Evolutionary conservation across 1,140 invertebrate genomes (phyloP).

Genomic region (Probaryconus sp.): DNA sequence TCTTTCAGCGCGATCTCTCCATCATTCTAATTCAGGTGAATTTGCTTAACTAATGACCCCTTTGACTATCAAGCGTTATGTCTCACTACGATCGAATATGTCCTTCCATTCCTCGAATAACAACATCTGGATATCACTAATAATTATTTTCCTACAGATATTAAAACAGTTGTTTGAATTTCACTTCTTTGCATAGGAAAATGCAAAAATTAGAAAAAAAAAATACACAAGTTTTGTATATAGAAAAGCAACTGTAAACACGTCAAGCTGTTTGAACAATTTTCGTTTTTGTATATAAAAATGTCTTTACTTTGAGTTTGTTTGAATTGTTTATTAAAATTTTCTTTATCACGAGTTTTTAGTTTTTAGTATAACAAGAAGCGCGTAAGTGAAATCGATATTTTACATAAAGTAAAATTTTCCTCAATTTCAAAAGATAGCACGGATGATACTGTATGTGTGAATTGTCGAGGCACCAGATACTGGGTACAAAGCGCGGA

Average conservation of each 20-base stretch:
- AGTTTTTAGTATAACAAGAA: too few species aligned
- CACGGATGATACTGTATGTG: constrained; percentile 7
- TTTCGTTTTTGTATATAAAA: too few species aligned
- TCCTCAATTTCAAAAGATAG: constrained; percentile 27
- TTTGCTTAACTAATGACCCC: constrained; percentile 35
- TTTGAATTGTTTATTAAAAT: too few species aligned
- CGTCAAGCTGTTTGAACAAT: too few species aligned
- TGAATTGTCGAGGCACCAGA: constrained; percentile 27
- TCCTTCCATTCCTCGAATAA: constrained; percentile 8
- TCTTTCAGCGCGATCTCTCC: constrained; percentile 18
- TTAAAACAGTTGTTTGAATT: too few species aligned
- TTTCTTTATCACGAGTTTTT: too few species aligned
- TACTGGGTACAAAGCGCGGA: constrained; percentile 32
- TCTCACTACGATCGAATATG: constrained; percentile 17
- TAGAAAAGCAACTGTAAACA: too few species aligned
- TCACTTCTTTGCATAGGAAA: too few species aligned
- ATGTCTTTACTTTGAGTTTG: too few species aligned
- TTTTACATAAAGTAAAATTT: constrained; percentile 12
- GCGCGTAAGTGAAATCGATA: constrained; percentile 10
- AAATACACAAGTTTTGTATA: too few species aligned
- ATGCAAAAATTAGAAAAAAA: too few species aligned
- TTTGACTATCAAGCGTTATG: constrained; percentile 14
- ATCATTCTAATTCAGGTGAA: constrained; percentile 27
- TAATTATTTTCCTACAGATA: constrained; percentile 2
- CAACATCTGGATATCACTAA: constrained; percentile 2